These are phyloP conservation scores for Cariama cristata DNA, from an alignment of 2,113 vertebrate genomes.

Conservation along the genomic window DNA sequence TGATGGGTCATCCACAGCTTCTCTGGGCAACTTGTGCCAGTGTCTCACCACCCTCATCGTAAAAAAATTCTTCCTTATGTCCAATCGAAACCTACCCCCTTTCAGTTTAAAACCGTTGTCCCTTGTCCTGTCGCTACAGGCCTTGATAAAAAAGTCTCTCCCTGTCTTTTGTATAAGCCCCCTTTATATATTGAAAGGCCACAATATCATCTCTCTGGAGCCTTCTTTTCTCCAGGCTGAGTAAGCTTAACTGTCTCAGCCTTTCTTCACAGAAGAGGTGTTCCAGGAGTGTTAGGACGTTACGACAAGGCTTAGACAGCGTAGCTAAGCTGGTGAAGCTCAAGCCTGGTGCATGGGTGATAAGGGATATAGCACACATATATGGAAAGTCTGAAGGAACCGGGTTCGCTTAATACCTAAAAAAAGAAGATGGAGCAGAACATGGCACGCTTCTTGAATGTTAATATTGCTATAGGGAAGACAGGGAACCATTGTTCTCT, in stretches of 20 bases:
- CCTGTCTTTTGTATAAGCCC: neutral
- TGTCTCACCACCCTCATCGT: neutral
- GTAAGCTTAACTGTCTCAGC: neutral
- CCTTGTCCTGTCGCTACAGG: neutral
- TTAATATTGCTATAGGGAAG: neutral
- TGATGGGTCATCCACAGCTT: fast-evolving
- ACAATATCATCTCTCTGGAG: neutral
- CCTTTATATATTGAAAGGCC: neutral
- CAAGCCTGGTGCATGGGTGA: neutral
- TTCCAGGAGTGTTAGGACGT: neutral
- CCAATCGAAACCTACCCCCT: neutral
- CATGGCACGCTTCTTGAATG: neutral
- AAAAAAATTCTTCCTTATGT: neutral
- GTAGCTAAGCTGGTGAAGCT: neutral
- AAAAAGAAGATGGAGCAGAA: neutral
- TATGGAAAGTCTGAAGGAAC: neutral
- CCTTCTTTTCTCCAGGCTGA: neutral
- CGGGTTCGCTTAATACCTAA: neutral
- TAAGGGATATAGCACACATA: neutral
- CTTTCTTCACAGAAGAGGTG: neutral
- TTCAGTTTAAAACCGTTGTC: neutral
- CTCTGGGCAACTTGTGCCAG: neutral
- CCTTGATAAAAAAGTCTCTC: neutral
- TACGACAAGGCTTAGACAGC: neutral
- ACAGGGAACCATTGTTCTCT: neutral